Evolutionary conservation across 2,797 vertebrate species (phyloP).

Genomic region (Coreius guichenoti): DNA sequence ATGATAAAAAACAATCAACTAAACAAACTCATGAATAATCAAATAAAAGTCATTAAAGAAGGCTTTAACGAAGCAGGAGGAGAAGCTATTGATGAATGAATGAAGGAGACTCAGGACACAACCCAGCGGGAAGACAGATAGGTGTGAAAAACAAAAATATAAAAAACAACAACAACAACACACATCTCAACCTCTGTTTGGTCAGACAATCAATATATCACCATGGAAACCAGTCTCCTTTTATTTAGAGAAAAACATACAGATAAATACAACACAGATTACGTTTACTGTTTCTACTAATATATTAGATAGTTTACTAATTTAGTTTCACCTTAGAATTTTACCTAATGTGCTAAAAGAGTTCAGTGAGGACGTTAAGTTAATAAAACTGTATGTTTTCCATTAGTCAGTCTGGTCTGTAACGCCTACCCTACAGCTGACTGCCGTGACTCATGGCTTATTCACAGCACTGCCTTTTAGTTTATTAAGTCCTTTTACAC

Average conservation of each 20-base stretch:
- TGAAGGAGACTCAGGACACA: slow-evolving; percentile 61
- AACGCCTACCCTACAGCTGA: slow-evolving; percentile 52
- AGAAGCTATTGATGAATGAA: slow-evolving; percentile 62
- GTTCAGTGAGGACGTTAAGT: slow-evolving; percentile 33
- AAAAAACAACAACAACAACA: slow-evolving; percentile 8
- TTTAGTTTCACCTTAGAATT: slow-evolving; percentile 1
- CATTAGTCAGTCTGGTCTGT: slow-evolving; percentile 45
- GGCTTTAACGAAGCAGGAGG: slow-evolving; percentile 66
- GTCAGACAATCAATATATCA: slow-evolving; percentile 70
- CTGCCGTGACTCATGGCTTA: slow-evolving; percentile 48
- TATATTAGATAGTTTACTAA: slow-evolving; percentile 1
- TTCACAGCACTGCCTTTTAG: slow-evolving; percentile 48
- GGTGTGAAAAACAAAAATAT: slow-evolving; percentile 56
- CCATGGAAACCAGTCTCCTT: slow-evolving; percentile 67
- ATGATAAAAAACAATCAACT: slow-evolving; percentile 58
- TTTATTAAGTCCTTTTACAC: slow-evolving; percentile 51
- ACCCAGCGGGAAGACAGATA: slow-evolving; percentile 63
- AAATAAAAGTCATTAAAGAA: slow-evolving; percentile 68
- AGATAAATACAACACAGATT: slow-evolving; percentile 59
- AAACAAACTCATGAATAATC: slow-evolving; percentile 65
- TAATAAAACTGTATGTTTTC: slow-evolving; percentile 48
- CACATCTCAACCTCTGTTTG: slow-evolving; percentile 62
- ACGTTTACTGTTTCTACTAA: slow-evolving; percentile 19
- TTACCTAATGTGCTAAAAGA: slow-evolving; percentile 16
- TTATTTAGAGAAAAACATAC: slow-evolving; percentile 60